phyloP scores from a whole-genome alignment of 1,140 invertebrate species.

The Anoplophora glabripennis region DNA sequence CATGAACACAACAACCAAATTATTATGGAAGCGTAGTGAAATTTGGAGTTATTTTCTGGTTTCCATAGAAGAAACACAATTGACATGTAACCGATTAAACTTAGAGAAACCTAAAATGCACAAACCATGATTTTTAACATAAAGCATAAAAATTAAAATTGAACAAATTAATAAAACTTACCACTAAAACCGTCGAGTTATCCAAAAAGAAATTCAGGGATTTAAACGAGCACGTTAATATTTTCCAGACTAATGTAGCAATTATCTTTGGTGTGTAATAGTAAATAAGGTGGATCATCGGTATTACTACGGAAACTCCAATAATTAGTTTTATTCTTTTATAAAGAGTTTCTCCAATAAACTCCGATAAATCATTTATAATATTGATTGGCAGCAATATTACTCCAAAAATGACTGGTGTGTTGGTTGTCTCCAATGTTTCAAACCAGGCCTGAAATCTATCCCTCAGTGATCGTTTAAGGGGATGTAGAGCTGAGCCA shows the following conservation, averaged over 20 bases:
- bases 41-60: constrained; percentile 55
- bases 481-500: constrained; percentile 85
- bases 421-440: constrained; percentile 57
- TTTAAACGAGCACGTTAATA: constrained; percentile 27
- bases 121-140: too few relatives aligned
- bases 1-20: constrained; percentile 63
- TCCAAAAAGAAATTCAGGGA: constrained; percentile 38
- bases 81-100: constrained; percentile 53
- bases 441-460: constrained; percentile 71
- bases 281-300: constrained; percentile 50
- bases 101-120: constrained; percentile 51
- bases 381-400: constrained; percentile 70
- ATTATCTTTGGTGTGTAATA: constrained; percentile 56
- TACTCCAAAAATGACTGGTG: constrained; percentile 66
- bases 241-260: constrained; percentile 51
- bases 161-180: too few relatives aligned
- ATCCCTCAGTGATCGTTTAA: constrained; percentile 74
- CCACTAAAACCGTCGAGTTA: constrained; percentile 34
- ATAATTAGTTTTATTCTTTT: constrained; percentile 61
- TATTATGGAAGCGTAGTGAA: constrained; percentile 56
- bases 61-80: constrained; percentile 59
- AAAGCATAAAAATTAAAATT: too few relatives aligned
- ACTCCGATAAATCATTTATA: constrained; percentile 68
- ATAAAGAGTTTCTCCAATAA: constrained; percentile 61
- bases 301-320: constrained; percentile 43